A percentile compares a stretch with the other conserved stretches of the same genome.
phyloP scores from a whole-genome alignment of 2,888 invertebrate species.

The Lepidocyrtinus sp. region DNA sequence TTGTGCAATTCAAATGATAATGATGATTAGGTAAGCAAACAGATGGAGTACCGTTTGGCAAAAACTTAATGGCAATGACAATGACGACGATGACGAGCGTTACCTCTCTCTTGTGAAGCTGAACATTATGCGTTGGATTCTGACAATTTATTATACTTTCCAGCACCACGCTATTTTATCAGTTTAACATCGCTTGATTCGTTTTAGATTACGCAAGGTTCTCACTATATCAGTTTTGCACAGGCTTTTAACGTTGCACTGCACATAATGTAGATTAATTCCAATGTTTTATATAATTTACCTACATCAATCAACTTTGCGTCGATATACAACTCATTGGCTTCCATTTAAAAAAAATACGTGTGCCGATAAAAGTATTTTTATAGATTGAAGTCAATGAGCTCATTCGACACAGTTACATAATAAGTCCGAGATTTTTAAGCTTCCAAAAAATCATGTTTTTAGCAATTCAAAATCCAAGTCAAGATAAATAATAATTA shows the following conservation, averaged over 20 bases:
- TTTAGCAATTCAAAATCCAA: no score
- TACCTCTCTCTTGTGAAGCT: neutral
- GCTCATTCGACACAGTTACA: neutral
- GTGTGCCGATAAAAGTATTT: neutral
- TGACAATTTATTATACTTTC: no score
- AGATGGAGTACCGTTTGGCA: neutral
- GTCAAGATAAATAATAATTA: neutral
- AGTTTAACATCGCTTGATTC: neutral
- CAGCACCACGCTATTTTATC: neutral
- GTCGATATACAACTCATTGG: neutral
- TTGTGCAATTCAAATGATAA: no score
- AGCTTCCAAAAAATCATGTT: no score
- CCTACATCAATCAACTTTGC: neutral
- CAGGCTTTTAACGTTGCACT: neutral
- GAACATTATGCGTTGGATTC: no score
- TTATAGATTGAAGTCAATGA: neutral
- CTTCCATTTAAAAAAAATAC: neutral
- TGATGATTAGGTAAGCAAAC: neutral
- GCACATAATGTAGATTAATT: no score
- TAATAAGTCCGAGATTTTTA: no score
- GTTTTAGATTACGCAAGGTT: neutral
- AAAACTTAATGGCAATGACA: constrained; percentile 39
- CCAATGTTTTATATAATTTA: neutral
- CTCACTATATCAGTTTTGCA: neutral
- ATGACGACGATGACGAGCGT: constrained; percentile 49